These are phyloP conservation scores for Sesamia nonagrioides DNA, from an alignment of 1,140 invertebrate genomes.

Conservation along the genomic window DNA sequence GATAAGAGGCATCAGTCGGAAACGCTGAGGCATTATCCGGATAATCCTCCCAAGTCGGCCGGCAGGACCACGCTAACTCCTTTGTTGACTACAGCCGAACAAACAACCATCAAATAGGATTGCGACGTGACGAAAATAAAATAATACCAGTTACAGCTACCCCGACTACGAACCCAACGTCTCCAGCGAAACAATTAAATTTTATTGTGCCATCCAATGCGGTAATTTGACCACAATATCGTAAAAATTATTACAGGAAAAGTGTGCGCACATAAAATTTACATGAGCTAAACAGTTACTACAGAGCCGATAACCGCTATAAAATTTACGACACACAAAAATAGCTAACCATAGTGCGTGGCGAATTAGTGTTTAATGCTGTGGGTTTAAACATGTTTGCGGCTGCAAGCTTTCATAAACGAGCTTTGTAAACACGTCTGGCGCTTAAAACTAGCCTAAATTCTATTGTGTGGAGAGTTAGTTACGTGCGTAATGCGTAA, in stretches of 20 bases:
- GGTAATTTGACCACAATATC: slow-evolving; percentile 37
- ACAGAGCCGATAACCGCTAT: slow-evolving; percentile 36
- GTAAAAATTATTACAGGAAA: slow-evolving; percentile 39
- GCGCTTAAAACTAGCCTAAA: slow-evolving; percentile 48
- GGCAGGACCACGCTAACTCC: slow-evolving; percentile 51
- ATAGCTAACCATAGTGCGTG: slow-evolving; percentile 35
- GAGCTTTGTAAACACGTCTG: slow-evolving; percentile 48
- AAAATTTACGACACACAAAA: slow-evolving; percentile 42
- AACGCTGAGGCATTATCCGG: slow-evolving; percentile 63
- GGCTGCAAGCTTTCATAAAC: slow-evolving; percentile 22
- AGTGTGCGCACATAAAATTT: slow-evolving; percentile 41
- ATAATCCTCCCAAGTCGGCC: slow-evolving; percentile 66
- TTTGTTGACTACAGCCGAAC: slow-evolving; percentile 52
- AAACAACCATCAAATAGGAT: slow-evolving; percentile 53
- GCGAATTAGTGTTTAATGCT: slow-evolving; percentile 44
- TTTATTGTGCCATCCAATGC: slow-evolving; percentile 27
- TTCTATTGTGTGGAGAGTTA: slow-evolving; percentile 42
- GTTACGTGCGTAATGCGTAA: slow-evolving; percentile 48
- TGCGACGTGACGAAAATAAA: slow-evolving; percentile 20
- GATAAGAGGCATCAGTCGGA: slow-evolving; percentile 65
- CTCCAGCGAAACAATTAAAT: neutral
- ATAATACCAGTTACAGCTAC: neutral
- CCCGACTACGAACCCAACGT: neutral
- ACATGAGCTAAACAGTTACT: slow-evolving; percentile 40
- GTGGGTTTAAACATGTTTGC: slow-evolving; percentile 13